Evolutionary conservation across 2,113 vertebrate genomes (phyloP).

Genomic region (Gyps fulvus): DNA sequence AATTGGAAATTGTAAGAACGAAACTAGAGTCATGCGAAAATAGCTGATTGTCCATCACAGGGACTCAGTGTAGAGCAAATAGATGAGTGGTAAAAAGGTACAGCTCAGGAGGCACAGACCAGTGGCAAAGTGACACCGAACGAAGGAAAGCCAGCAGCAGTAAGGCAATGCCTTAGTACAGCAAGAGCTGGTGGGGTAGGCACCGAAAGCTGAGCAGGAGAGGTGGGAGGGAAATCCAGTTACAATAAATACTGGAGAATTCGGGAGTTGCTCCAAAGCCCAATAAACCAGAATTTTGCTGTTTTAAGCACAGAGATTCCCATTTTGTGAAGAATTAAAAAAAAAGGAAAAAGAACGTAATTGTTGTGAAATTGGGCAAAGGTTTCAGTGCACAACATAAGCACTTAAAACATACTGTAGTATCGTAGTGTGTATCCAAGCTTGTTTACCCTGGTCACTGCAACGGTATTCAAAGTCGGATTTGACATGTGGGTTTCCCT

Average conservation of each 20-base stretch:
- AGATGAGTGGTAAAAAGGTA: background rate
- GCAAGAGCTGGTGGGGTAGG: background rate
- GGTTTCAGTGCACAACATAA: background rate
- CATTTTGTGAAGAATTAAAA: background rate
- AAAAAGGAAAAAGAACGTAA: background rate
- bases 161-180: background rate
- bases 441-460: background rate
- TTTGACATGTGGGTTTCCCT: background rate
- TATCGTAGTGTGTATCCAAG: background rate
- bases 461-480: background rate
- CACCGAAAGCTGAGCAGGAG: background rate
- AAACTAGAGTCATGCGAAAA: background rate
- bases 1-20: background rate
- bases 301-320: background rate
- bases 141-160: background rate
- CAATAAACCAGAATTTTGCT: background rate
- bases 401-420: background rate
- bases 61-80: background rate
- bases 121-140: background rate
- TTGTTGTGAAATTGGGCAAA: background rate
- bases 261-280: background rate
- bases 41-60: background rate
- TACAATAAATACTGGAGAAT: background rate
- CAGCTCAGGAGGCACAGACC: background rate
- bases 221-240: background rate